Evolutionary conservation across 2,113 vertebrate species (phyloP).

Genomic region (Nanorana parkeri): DNA sequence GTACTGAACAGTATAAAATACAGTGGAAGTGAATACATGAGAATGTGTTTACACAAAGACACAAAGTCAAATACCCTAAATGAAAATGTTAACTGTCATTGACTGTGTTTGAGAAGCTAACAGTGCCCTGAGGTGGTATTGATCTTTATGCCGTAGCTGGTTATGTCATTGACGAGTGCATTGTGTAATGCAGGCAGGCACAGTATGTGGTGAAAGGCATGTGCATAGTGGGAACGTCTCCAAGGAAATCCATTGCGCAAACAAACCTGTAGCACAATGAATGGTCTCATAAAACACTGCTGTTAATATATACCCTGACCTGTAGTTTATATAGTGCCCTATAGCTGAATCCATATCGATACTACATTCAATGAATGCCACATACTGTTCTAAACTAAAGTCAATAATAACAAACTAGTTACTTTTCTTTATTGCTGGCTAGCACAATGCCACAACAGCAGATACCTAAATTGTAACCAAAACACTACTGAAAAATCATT

Average conservation of each 20-base stretch:
- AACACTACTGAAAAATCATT: no score
- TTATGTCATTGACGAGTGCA: constrained; percentile 39
- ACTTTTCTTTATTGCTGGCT: background rate
- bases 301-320: constrained; percentile 26
- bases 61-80: no score
- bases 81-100: no score
- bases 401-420: background rate
- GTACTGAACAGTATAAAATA: no score
- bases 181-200: constrained; percentile 47
- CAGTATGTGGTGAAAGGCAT: constrained; percentile 48
- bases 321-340: constrained; percentile 9
- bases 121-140: background rate
- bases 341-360: background rate
- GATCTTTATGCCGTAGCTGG: constrained; percentile 20
- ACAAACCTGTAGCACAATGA: constrained; percentile 42
- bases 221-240: constrained; percentile 53
- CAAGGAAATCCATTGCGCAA: constrained; percentile 49
- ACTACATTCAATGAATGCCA: background rate
- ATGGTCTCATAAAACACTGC: constrained; percentile 31
- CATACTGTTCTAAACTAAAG: constrained; percentile 12
- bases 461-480: no score
- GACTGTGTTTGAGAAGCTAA: background rate
- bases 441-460: no score
- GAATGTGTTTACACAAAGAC: no score
- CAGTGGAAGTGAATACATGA: no score